Conservation (phyloP, 1,140 invertebrate genomes). For the Helicorthomorpha holstii region DNA sequence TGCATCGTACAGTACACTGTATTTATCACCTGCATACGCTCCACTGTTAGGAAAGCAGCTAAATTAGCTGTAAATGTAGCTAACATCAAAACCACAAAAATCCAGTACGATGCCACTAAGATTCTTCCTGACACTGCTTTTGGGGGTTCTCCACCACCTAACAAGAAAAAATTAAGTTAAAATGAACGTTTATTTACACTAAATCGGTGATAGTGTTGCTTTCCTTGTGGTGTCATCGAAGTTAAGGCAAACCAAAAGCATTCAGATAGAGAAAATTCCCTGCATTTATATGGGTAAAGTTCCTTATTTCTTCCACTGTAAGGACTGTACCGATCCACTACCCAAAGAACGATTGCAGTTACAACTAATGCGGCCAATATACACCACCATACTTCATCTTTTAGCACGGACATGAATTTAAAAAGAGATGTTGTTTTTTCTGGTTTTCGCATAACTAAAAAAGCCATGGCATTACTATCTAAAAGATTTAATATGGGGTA, state of each 20-base stretch:
- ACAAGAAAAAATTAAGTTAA: neutral
- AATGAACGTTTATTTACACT: too few species aligned
- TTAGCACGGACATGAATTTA: conserved; percentile 81
- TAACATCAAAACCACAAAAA: conserved; percentile 81
- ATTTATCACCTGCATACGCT: conserved; percentile 64
- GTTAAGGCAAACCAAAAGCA: conserved; percentile 88
- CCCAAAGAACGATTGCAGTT: conserved; percentile 70
- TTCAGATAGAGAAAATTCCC: conserved; percentile 69
- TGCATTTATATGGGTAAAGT: conserved; percentile 61
- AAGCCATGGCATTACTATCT: neutral
- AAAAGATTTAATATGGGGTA: conserved; percentile 3
- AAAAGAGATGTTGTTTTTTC: conserved; percentile 65
- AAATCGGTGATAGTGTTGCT: too few species aligned
- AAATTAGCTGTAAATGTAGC: conserved; percentile 94
- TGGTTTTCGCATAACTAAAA: conserved; percentile 63
- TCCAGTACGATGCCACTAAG: conserved; percentile 77
- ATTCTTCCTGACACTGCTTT: conserved; percentile 66
- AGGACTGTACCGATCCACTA: conserved; percentile 73
- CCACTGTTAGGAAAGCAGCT: conserved; percentile 89
- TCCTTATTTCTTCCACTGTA: conserved; percentile 70
- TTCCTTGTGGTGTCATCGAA: conserved; percentile 74
- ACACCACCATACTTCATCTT: conserved; percentile 71
- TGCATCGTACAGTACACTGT: too few species aligned
- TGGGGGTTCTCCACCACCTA: conserved; percentile 34
- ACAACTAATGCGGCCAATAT: conserved; percentile 63